A percentile compares a stretch with the other conserved stretches of the same genome.
phyloP scores from a whole-genome alignment of 1,140 invertebrate genomes.

The Temnothorax nylanderi region DNA sequence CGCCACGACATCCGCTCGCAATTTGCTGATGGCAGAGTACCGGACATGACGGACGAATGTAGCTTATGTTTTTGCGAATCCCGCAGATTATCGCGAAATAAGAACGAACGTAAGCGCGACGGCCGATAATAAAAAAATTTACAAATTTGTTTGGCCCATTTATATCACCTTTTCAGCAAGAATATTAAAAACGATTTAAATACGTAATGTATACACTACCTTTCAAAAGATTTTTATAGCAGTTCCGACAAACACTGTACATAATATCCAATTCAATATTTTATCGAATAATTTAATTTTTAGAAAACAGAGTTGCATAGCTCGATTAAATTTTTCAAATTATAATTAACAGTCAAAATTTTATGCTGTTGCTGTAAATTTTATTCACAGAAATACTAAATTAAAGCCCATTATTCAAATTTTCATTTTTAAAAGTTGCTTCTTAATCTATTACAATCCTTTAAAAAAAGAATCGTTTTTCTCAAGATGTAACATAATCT shows the following conservation, averaged over 20 bases:
- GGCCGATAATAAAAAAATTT: slow-evolving; percentile 7
- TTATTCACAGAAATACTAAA: neutral
- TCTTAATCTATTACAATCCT: neutral
- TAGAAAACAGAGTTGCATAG: neutral
- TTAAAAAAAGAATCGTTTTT: no score
- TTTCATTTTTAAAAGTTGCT: neutral
- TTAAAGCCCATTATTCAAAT: neutral
- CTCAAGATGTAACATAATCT: neutral
- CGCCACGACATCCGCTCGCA: slow-evolving; percentile 61
- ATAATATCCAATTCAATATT: neutral
- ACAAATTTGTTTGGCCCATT: neutral
- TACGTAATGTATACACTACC: neutral
- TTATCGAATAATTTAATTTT: slow-evolving; percentile 8
- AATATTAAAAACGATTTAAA: neutral
- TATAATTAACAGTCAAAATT: neutral
- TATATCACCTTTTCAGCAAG: neutral
- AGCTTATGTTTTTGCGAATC: slow-evolving; percentile 37
- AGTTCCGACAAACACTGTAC: neutral
- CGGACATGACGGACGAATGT: slow-evolving; percentile 28
- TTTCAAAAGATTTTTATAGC: neutral
- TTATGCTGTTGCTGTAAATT: neutral
- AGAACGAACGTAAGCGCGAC: neutral
- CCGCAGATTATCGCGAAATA: neutral
- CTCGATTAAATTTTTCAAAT: neutral
- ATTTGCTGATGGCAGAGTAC: slow-evolving; percentile 49